phyloP scores from a whole-genome alignment of 2,113 vertebrate genomes.

The Nothobranchius kuhntae region DNA sequence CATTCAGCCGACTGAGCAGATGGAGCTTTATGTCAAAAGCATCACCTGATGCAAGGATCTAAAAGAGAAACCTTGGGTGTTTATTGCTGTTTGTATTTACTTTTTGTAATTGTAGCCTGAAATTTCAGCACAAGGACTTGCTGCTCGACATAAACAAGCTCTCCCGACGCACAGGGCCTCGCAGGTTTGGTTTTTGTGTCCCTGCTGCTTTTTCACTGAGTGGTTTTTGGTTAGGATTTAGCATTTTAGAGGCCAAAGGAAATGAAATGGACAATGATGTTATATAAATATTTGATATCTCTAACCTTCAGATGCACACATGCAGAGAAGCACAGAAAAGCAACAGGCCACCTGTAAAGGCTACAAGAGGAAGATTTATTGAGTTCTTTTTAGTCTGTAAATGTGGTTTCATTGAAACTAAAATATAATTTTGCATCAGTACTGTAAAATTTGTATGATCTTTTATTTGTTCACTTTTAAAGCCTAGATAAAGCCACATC shows the following conservation, averaged over 20 bases:
- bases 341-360: too few species aligned
- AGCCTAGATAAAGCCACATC: conserved; percentile 5
- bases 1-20: not conserved
- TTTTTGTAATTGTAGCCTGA: conserved; percentile 2
- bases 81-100: not conserved
- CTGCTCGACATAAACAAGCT: not conserved
- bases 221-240: conserved; percentile 5
- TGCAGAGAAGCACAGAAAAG: not conserved
- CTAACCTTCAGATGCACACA: not conserved
- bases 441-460: conserved; percentile 1
- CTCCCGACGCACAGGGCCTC: not conserved
- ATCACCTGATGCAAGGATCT: not conserved
- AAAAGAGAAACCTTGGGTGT: not conserved
- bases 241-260: not conserved
- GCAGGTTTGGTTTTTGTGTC: conserved; percentile 1
- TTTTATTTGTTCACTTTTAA: conserved; percentile 10
- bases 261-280: conserved; percentile 2
- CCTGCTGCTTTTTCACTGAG: conserved; percentile 10
- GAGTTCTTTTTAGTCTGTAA: not conserved
- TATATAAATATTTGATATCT: not conserved
- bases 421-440: conserved; percentile 10
- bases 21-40: not conserved
- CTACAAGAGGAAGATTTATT: conserved; percentile 3
- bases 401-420: conserved; percentile 1
- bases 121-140: conserved; percentile 13